These are phyloP conservation scores for Phthorimaea operculella DNA, from an alignment of 1,140 invertebrate genomes.

Conservation along the genomic window DNA sequence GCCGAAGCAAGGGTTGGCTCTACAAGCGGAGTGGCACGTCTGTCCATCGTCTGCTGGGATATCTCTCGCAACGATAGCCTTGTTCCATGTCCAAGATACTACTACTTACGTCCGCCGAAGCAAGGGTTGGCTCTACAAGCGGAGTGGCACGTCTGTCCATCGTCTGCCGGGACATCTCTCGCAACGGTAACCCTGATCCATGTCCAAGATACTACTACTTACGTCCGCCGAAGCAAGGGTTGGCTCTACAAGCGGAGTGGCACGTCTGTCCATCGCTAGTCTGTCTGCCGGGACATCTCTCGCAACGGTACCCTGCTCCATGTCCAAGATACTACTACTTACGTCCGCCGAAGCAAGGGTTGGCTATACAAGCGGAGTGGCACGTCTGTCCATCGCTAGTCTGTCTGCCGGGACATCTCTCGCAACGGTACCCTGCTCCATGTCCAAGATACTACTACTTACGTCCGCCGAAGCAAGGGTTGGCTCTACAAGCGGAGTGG, in stretches of 20 bases:
- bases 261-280: conserved; percentile 87
- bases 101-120: conserved; percentile 59
- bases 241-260: conserved; percentile 75
- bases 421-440: conserved; percentile 79
- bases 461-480: conserved; percentile 75
- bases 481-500: conserved; percentile 75
- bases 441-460: conserved; percentile 69
- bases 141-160: conserved; percentile 81
- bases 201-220: conserved; percentile 69
- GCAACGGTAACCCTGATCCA: conserved; percentile 78
- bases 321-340: conserved; percentile 70
- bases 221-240: conserved; percentile 75
- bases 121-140: conserved; percentile 82
- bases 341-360: conserved; percentile 75
- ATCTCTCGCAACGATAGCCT: conserved; percentile 84
- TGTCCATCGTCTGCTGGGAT: conserved; percentile 86
- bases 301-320: conserved; percentile 79
- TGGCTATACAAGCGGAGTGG: conserved; percentile 75
- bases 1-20: conserved; percentile 76
- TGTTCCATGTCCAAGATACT: conserved; percentile 75
- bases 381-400: conserved; percentile 86
- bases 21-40: conserved; percentile 78
- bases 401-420: conserved; percentile 90
- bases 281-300: conserved; percentile 84
- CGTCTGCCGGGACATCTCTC: conserved; percentile 89